Conservation (phyloP, 2,888 invertebrate species). For the Melikaiella ostensackeni region DNA sequence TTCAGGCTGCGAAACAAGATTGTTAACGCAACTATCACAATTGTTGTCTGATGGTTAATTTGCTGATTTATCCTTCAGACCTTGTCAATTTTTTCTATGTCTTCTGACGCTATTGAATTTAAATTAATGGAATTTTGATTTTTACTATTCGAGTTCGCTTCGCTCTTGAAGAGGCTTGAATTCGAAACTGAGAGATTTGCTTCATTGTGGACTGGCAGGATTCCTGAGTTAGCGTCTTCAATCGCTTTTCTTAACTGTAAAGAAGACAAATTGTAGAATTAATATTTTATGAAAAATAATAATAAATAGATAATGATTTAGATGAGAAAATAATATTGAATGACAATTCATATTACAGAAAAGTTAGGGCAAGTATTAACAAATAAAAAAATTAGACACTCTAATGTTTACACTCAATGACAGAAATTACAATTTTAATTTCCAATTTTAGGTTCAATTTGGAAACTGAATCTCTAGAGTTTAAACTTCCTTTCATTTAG, state of each 20-base stretch:
- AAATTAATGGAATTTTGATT: conserved; percentile 48
- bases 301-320: no score
- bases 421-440: no score
- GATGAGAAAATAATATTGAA: no score
- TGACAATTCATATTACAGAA: no score
- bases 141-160: conserved; percentile 62
- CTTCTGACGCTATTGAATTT: conserved; percentile 54
- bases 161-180: conserved; percentile 65
- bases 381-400: no score
- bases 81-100: conserved; percentile 67
- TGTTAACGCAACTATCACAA: conserved; percentile 74
- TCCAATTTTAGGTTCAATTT: no score
- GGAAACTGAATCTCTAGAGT: no score
- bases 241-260: conserved; percentile 89
- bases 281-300: not conserved
- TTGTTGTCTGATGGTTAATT: conserved; percentile 51
- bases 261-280: conserved; percentile 16
- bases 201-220: conserved; percentile 77
- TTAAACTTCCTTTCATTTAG: no score
- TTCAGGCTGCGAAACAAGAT: conserved; percentile 63
- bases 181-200: conserved; percentile 64
- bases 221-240: conserved; percentile 92
- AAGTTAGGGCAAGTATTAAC: no score
- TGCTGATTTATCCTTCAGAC: conserved; percentile 56
- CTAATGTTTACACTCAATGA: no score